These are phyloP conservation scores for Hippocampus comes DNA, from an alignment of 2,113 vertebrate species.

Conservation along the genomic window DNA sequence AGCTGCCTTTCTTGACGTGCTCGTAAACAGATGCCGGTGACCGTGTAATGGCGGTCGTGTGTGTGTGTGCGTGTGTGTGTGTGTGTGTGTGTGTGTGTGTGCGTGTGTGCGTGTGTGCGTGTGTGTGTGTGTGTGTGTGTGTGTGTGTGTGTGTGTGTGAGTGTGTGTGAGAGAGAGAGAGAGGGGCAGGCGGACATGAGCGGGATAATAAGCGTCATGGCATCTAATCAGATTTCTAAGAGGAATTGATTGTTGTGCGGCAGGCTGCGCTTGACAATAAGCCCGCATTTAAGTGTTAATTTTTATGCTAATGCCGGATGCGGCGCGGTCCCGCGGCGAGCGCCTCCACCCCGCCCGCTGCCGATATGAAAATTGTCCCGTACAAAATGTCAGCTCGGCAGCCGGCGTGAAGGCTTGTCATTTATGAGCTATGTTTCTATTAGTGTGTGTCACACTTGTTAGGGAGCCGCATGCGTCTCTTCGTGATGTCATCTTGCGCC, in stretches of 20 bases:
- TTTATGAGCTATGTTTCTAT: conserved; percentile 99
- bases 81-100: too few species aligned
- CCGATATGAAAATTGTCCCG: conserved; percentile 99
- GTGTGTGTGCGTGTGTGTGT: background rate
- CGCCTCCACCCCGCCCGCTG: conserved; percentile 49
- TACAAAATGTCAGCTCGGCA: conserved; percentile 99
- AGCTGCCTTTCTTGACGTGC: conserved; percentile 77
- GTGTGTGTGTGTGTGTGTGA: too few species aligned
- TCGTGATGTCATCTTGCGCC: too few species aligned
- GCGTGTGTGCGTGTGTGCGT: too few species aligned
- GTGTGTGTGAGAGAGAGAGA: too few species aligned
- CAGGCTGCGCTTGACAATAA: conserved; percentile 89
- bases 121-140: too few species aligned
- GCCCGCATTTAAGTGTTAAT: conserved; percentile 99
- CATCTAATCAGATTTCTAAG: conserved; percentile 99
- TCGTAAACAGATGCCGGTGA: conserved; percentile 82
- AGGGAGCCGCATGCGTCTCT: conserved; percentile 66
- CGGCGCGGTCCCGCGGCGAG: conserved; percentile 84
- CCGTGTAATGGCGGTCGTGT: conserved; percentile 11
- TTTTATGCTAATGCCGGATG: conserved; percentile 99
- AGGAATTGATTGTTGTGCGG: conserved; percentile 99
- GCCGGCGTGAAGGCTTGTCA: conserved; percentile 97
- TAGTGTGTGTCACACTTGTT: conserved; percentile 99
- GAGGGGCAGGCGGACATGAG: conserved; percentile 90
- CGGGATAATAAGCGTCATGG: conserved; percentile 99